Conservation (phyloP, 2,113 vertebrate species). For the Lutjanus erythropterus region DNA sequence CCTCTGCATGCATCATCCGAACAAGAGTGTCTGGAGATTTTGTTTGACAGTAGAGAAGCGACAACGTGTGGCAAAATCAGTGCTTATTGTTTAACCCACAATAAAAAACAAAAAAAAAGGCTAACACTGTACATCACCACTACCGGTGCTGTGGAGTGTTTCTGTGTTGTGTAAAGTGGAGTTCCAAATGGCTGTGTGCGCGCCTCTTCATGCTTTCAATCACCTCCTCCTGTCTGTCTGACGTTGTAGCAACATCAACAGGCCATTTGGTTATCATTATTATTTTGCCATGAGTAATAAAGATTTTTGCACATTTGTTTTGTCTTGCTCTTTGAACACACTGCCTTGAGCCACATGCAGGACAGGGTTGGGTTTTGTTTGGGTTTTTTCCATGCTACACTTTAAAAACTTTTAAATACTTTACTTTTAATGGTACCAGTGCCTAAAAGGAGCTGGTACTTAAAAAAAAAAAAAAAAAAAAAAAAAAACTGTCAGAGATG, state of each 20-base stretch:
- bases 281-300: conserved; percentile 74
- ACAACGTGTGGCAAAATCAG: conserved; percentile 28
- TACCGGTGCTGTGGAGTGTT: conserved; percentile 46
- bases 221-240: conserved; percentile 36
- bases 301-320: conserved; percentile 77
- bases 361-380: too few relatives aligned
- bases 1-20: conserved; percentile 59
- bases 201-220: conserved; percentile 42
- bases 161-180: conserved; percentile 44
- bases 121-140: conserved; percentile 34
- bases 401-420: too few relatives aligned
- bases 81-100: conserved; percentile 19
- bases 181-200: conserved; percentile 18
- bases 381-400: too few relatives aligned
- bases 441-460: too few relatives aligned
- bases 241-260: conserved; percentile 64
- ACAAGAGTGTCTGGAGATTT: conserved; percentile 46
- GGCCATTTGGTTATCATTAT: conserved; percentile 60
- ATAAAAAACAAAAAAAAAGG: conserved; percentile 15
- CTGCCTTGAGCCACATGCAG: not conserved
- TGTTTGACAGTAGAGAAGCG: conserved; percentile 28
- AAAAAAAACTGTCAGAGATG: too few relatives aligned
- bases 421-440: too few relatives aligned
- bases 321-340: conserved; percentile 16
- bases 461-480: too few relatives aligned